phyloP scores from a whole-genome alignment of 2,113 vertebrate genomes.

The Riparia riparia region DNA sequence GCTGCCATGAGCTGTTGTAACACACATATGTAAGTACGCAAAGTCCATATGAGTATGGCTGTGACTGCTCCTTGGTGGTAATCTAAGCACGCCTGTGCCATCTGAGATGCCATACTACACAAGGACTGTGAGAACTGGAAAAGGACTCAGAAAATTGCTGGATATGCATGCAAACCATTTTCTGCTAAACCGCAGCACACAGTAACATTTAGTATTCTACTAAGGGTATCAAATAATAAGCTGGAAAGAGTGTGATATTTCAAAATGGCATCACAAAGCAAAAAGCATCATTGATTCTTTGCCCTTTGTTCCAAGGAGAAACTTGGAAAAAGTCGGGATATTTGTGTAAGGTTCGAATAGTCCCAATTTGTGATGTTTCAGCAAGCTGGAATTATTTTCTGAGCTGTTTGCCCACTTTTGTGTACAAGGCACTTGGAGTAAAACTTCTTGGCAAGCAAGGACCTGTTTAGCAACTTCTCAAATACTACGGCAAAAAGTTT shows the following conservation, averaged over 20 bases:
- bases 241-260: constrained; percentile 55
- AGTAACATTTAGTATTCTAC: not conserved
- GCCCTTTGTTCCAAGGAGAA: constrained; percentile 66
- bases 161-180: not conserved
- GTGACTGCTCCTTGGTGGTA: not conserved
- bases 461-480: constrained; percentile 80
- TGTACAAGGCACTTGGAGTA: constrained; percentile 75
- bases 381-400: constrained; percentile 76
- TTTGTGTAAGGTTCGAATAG: constrained; percentile 68
- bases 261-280: constrained; percentile 32
- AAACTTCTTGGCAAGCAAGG: constrained; percentile 78
- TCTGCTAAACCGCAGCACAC: not conserved
- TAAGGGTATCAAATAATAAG: constrained; percentile 22
- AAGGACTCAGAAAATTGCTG: not conserved
- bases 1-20: not conserved
- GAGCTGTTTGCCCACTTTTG: constrained; percentile 75
- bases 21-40: not conserved
- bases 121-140: not conserved
- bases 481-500: constrained; percentile 77
- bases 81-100: not conserved
- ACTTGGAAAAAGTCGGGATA: constrained; percentile 70
- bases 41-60: not conserved
- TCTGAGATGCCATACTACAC: not conserved
- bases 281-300: constrained; percentile 42
- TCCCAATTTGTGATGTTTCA: constrained; percentile 72